Evolutionary conservation across 2,888 invertebrate species (phyloP).

Genomic region (Nemoura dubitans): DNA sequence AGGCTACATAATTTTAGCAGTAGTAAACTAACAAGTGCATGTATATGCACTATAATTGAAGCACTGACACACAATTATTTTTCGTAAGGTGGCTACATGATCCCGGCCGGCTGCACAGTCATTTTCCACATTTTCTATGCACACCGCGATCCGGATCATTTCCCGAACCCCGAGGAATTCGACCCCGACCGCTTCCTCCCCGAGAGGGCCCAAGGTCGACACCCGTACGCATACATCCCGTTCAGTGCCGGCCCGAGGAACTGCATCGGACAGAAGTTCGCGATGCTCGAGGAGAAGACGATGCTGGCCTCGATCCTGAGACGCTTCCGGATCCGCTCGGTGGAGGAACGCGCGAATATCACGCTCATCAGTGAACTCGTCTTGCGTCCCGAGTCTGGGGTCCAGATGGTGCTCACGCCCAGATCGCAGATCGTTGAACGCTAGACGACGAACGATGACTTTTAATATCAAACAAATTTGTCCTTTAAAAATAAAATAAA

Average conservation of each 20-base stretch:
- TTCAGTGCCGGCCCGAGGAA: slow-evolving; percentile 60
- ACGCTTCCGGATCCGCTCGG: slow-evolving; percentile 34
- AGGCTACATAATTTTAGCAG: too few species aligned
- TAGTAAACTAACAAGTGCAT: too few species aligned
- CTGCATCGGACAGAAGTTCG: slow-evolving; percentile 54
- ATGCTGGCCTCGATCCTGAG: slow-evolving; percentile 52
- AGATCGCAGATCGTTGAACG: neutral
- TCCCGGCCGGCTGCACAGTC: slow-evolving; percentile 65
- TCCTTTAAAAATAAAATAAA: too few species aligned
- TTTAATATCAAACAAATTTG: too few species aligned
- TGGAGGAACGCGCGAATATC: slow-evolving; percentile 28
- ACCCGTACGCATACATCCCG: slow-evolving; percentile 61
- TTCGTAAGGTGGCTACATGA: slow-evolving; percentile 59
- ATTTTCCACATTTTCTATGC: slow-evolving; percentile 70
- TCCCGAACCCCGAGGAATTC: slow-evolving; percentile 71
- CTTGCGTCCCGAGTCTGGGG: slow-evolving; percentile 44
- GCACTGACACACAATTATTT: too few species aligned
- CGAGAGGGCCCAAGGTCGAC: slow-evolving; percentile 62
- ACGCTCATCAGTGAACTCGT: slow-evolving; percentile 43
- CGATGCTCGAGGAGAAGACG: slow-evolving; percentile 54
- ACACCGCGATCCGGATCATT: slow-evolving; percentile 71
- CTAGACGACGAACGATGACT: too few species aligned
- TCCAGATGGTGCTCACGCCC: slow-evolving; percentile 19
- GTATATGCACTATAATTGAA: too few species aligned
- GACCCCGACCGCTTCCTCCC: slow-evolving; percentile 77